Conservation (phyloP, 1,140 invertebrate genomes). For the Dendrolimus punctatus region DNA sequence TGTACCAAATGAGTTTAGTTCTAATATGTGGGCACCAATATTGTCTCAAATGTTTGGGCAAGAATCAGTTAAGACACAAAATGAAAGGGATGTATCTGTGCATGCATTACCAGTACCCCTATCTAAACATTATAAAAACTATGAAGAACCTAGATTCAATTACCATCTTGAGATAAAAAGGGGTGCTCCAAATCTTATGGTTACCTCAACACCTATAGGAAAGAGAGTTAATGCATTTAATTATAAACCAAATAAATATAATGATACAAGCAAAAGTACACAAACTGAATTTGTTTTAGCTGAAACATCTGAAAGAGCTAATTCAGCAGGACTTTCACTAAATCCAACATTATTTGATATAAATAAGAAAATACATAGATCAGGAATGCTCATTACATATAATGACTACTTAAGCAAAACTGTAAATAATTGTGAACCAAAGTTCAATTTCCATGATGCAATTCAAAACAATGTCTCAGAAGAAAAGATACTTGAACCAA, state of each 20-base stretch:
- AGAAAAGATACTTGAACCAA: too few relatives aligned
- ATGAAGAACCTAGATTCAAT: constrained; percentile 2
- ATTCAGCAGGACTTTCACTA: too few relatives aligned
- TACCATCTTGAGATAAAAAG: not conserved
- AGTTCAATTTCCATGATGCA: too few relatives aligned
- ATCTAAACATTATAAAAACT: constrained; percentile 16
- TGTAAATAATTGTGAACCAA: too few relatives aligned
- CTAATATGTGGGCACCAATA: not conserved
- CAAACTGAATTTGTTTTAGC: too few relatives aligned
- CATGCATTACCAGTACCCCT: constrained; percentile 12
- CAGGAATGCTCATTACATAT: too few relatives aligned
- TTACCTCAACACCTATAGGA: not conserved
- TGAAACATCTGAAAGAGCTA: too few relatives aligned
- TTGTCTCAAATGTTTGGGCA: constrained; percentile 12
- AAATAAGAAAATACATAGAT: too few relatives aligned
- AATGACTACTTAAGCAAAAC: too few relatives aligned
- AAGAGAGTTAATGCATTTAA: not conserved
- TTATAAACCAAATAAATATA: not conserved
- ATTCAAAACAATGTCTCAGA: too few relatives aligned
- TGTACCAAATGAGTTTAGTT: constrained; percentile 6
- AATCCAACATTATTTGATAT: too few relatives aligned
- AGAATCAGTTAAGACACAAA: constrained; percentile 15
- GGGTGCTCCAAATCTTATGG: not conserved
- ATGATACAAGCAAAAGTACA: too few relatives aligned
- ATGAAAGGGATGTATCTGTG: constrained; percentile 3